Conservation (phyloP, 2,888 invertebrate genomes). For the Drosophila formosana region DNA sequence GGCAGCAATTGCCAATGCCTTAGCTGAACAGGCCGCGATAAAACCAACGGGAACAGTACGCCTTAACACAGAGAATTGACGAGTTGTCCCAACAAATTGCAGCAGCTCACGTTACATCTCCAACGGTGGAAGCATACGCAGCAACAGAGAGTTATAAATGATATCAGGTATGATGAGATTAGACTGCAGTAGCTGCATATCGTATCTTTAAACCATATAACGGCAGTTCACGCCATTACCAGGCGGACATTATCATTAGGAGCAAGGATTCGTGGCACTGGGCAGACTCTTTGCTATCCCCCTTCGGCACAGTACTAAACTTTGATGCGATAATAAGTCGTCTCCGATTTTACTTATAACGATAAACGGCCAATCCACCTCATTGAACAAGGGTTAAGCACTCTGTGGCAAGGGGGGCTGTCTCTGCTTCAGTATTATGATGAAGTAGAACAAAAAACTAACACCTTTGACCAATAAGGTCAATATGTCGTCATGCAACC, state of each 20-base stretch:
- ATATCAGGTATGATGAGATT: too few species aligned
- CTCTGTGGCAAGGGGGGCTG: background rate
- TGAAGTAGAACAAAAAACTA: slow-evolving; percentile 20
- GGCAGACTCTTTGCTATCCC: background rate
- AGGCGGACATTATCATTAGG: slow-evolving; percentile 1
- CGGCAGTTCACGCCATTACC: slow-evolving; percentile 6
- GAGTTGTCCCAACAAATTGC: slow-evolving; percentile 2
- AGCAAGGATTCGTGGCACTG: background rate
- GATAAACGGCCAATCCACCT: slow-evolving; percentile 3
- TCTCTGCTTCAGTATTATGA: slow-evolving; percentile 20
- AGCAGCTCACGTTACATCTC: background rate
- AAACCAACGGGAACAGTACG: background rate
- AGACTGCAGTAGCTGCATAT: background rate
- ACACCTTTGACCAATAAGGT: slow-evolving; percentile 20
- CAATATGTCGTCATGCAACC: slow-evolving; percentile 11
- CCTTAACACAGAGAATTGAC: background rate
- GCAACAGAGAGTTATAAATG: too few species aligned
- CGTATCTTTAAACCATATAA: slow-evolving; percentile 3
- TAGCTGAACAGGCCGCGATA: background rate
- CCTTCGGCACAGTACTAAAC: slow-evolving; percentile 1
- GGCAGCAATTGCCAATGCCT: background rate
- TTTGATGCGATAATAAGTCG: background rate
- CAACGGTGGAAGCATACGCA: background rate
- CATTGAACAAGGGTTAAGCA: slow-evolving; percentile 3
- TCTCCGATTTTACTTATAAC: background rate